phyloP scores from a whole-genome alignment of 2,797 vertebrate species.

The Oreonectes daqikongensis region DNA sequence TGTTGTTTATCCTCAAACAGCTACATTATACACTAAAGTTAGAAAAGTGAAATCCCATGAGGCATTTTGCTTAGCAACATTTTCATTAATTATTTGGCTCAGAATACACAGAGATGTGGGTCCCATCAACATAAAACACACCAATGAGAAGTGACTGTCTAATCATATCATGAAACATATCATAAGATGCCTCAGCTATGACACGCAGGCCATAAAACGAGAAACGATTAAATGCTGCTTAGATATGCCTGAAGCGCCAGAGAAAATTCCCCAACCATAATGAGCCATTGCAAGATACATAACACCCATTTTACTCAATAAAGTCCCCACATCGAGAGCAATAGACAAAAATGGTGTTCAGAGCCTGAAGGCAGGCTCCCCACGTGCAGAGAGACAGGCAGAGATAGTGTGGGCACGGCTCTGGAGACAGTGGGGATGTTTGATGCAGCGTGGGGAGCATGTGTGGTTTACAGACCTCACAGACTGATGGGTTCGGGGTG shows the following conservation, averaged over 20 bases:
- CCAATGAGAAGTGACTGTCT: neutral
- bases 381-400: conserved; percentile 35
- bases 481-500: conserved; percentile 55
- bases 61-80: conserved; percentile 7
- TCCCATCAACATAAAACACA: conserved; percentile 2
- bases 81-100: conserved; percentile 10
- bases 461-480: conserved; percentile 64
- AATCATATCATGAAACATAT: conserved; percentile 19
- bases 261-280: conserved; percentile 39
- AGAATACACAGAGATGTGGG: conserved; percentile 11
- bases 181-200: conserved; percentile 17
- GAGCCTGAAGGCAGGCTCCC: conserved; percentile 47
- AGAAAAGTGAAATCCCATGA: too few relatives aligned
- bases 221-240: conserved; percentile 11
- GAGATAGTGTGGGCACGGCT: conserved; percentile 39
- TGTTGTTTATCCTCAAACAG: too few relatives aligned
- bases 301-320: conserved; percentile 33
- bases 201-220: conserved; percentile 14
- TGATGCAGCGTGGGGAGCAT: conserved; percentile 47
- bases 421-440: conserved; percentile 44
- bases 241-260: conserved; percentile 11
- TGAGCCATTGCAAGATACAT: conserved; percentile 22
- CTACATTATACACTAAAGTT: too few relatives aligned
- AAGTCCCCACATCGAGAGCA: conserved; percentile 12
- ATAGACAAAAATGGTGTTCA: conserved; percentile 16